Conservation (phyloP, 2,113 vertebrate genomes). For the Chunga burmeisteri region DNA sequence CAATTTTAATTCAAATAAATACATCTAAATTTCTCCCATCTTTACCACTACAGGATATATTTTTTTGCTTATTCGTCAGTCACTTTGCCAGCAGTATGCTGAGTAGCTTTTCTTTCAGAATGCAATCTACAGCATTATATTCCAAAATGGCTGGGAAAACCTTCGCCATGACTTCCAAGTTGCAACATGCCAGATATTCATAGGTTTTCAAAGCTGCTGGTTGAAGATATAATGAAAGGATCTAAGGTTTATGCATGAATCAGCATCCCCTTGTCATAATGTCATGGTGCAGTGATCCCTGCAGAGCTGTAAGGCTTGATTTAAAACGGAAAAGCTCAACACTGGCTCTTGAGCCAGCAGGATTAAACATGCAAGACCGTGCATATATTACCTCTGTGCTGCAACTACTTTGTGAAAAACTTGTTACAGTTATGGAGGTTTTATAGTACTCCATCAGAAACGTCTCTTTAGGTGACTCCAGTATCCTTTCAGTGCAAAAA, state of each 20-base stretch:
- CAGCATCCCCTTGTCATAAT: constrained; percentile 61
- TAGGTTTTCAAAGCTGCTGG: constrained; percentile 4
- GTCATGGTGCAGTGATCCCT: constrained; percentile 64
- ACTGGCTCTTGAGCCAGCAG: constrained; percentile 20
- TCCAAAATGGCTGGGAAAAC: not conserved
- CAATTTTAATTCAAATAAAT: not conserved
- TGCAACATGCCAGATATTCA: not conserved
- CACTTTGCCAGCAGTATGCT: not conserved
- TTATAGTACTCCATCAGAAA: not conserved
- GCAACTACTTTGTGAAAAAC: not conserved
- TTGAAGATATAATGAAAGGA: constrained; percentile 23
- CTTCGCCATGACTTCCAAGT: not conserved
- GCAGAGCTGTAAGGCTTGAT: constrained; percentile 60
- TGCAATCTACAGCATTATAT: not conserved
- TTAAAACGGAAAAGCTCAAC: constrained; percentile 48
- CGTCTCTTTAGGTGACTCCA: not conserved
- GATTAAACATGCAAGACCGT: not conserved
- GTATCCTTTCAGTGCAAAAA: not conserved
- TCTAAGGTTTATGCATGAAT: constrained; percentile 69
- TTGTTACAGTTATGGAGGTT: not conserved
- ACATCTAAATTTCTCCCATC: not conserved
- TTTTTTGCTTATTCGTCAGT: not conserved
- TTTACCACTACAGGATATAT: not conserved
- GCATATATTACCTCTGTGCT: not conserved
- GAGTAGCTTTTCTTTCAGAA: not conserved